Conservation (phyloP, 2,113 vertebrate species). For the Corynorhinus townsendii region DNA sequence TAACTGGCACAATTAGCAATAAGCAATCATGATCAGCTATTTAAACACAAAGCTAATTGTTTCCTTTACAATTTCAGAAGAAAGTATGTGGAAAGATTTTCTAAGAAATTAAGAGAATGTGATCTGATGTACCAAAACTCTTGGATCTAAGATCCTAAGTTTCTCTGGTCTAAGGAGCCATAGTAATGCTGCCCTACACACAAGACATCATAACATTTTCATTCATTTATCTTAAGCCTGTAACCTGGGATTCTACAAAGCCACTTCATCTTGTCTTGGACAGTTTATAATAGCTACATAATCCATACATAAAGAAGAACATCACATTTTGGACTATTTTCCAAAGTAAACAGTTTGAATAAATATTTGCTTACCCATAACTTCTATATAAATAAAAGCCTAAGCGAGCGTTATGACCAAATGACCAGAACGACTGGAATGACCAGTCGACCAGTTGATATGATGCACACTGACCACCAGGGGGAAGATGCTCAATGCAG, state of each 20-base stretch:
- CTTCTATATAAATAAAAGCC: neutral
- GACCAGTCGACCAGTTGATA: no score
- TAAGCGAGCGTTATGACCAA: no score
- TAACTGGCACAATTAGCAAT: neutral
- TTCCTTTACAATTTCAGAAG: neutral
- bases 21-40: neutral
- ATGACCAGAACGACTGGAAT: no score
- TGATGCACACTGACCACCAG: no score
- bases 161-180: neutral
- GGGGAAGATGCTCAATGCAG: no score
- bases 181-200: accelerated
- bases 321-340: neutral
- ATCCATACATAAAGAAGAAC: neutral
- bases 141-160: neutral
- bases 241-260: neutral
- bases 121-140: neutral
- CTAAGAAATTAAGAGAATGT: neutral
- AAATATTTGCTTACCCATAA: neutral
- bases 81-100: neutral
- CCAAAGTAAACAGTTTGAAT: neutral
- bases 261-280: neutral
- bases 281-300: neutral
- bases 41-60: neutral
- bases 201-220: neutral
- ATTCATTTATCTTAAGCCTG: accelerated